A percentile compares a stretch with the other conserved stretches of the same genome.
phyloP scores from a whole-genome alignment of 2,113 vertebrate genomes.

The Pachypanchax playfairii region DNA sequence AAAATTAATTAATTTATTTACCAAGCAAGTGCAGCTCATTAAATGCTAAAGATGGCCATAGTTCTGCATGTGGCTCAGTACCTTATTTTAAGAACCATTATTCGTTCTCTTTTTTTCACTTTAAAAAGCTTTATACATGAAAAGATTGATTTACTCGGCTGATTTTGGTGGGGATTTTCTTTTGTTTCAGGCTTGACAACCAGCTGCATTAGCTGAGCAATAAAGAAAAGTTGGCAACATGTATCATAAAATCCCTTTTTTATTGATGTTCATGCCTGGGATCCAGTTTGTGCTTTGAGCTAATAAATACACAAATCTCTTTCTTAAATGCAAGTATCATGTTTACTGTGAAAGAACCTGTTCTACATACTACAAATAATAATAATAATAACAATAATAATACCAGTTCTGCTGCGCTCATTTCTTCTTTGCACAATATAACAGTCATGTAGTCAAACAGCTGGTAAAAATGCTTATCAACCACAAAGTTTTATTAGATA shows the following conservation, averaged over 20 bases:
- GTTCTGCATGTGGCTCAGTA: constrained; percentile 59
- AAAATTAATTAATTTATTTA: constrained; percentile 77
- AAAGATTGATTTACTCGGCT: constrained; percentile 20
- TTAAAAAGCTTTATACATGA: constrained; percentile 11
- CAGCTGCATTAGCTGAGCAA: constrained; percentile 5
- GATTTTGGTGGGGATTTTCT: background rate
- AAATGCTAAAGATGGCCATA: constrained; percentile 44
- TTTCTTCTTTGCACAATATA: constrained; percentile 13
- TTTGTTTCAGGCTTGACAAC: constrained; percentile 9
- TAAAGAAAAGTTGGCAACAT: background rate
- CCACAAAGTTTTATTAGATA: constrained; percentile 64
- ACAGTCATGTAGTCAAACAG: constrained; percentile 49
- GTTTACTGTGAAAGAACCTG: background rate
- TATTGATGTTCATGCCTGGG: constrained; percentile 1
- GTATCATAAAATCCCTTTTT: constrained; percentile 4
- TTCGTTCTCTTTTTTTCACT: constrained; percentile 10
- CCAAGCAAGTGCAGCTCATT: constrained; percentile 62
- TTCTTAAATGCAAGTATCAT: constrained; percentile 5
- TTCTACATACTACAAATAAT: background rate
- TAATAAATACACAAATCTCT: background rate
- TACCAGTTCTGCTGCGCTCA: background rate
- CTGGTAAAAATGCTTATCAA: constrained; percentile 65
- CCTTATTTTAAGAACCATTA: background rate
- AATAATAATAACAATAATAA: constrained; percentile 9
- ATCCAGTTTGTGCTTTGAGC: background rate